A percentile compares a stretch with the other conserved stretches of the same genome.
Evolutionary conservation across 2,113 vertebrate genomes (phyloP).

Genomic region (Protomyctophum bolini): DNA sequence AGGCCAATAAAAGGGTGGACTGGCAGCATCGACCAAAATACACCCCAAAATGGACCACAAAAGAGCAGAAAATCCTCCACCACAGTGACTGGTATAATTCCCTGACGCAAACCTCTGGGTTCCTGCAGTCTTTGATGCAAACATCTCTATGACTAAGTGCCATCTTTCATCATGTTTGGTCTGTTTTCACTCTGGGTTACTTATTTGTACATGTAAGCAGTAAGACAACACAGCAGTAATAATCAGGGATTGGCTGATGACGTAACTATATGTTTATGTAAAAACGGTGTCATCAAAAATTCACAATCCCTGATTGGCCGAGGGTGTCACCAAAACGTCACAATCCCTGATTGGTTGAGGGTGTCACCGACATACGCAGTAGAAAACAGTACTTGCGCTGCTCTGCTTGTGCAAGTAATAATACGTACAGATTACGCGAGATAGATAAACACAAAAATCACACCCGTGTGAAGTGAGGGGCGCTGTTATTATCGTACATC

Average conservation of each 20-base stretch:
- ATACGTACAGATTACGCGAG: no score
- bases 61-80: constrained; percentile 19
- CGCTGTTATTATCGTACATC: no score
- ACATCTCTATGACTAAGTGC: constrained; percentile 12
- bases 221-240: neutral
- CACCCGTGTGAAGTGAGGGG: no score
- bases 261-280: no score
- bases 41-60: constrained; percentile 23
- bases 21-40: neutral
- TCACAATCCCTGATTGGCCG: no score
- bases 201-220: neutral
- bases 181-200: neutral
- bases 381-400: no score
- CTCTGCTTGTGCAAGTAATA: no score
- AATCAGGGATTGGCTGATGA: neutral
- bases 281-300: no score
- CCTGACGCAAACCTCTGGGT: neutral
- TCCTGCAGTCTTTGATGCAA: constrained; percentile 4
- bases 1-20: neutral
- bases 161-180: neutral
- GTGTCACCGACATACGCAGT: no score
- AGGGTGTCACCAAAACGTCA: no score
- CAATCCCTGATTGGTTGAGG: no score
- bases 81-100: constrained; percentile 9
- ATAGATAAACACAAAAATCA: no score